These are phyloP conservation scores for Hipposideros armiger DNA, from an alignment of 2,113 vertebrate genomes.

Conservation along the genomic window DNA sequence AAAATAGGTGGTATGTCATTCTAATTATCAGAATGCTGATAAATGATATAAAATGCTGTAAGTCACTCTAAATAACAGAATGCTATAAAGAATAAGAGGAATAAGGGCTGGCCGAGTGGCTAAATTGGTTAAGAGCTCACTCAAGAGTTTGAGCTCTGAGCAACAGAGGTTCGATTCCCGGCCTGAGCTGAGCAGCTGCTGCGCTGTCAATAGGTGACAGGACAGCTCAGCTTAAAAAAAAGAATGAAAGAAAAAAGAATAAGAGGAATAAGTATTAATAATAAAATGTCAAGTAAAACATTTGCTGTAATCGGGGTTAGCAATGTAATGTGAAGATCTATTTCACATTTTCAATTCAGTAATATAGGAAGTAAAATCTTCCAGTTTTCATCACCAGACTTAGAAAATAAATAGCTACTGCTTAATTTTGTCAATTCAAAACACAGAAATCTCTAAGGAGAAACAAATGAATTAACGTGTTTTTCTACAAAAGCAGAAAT, in stretches of 20 bases:
- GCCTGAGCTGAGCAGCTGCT: too few relatives aligned
- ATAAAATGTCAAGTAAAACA: neutral
- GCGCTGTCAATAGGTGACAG: too few relatives aligned
- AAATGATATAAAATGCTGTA: neutral
- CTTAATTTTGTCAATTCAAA: slow-evolving; percentile 36
- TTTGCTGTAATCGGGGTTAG: neutral
- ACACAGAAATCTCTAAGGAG: neutral
- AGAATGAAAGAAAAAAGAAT: neutral
- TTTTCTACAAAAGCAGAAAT: slow-evolving; percentile 20
- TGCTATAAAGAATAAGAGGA: neutral
- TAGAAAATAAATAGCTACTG: slow-evolving; percentile 24
- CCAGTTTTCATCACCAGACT: neutral
- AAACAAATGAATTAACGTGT: neutral
- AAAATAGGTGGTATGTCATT: neutral
- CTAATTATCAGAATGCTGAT: neutral
- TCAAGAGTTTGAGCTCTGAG: too few relatives aligned
- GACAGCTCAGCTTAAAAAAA: too few relatives aligned
- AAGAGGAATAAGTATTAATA: slow-evolving; percentile 48
- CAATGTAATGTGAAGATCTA: neutral
- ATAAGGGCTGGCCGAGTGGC: neutral
- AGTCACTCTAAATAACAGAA: neutral
- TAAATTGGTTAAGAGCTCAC: too few relatives aligned
- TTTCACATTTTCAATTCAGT: slow-evolving; percentile 20
- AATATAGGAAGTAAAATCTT: slow-evolving; percentile 34
- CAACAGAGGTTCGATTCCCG: too few relatives aligned